Evolutionary conservation across 2,888 invertebrate genomes (phyloP).

Genomic region (Agrotis clavis): DNA sequence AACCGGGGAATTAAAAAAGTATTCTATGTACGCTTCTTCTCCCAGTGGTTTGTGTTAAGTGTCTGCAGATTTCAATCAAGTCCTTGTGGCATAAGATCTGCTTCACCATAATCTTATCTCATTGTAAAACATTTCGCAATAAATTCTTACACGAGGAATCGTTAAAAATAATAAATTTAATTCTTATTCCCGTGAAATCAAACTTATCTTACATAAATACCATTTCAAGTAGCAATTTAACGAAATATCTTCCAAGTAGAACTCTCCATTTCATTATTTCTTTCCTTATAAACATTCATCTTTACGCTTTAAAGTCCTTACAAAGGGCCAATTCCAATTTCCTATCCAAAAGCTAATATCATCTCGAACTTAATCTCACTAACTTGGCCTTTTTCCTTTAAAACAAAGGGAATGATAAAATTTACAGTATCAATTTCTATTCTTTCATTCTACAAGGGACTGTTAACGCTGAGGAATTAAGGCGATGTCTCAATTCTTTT

Average conservation of each 20-base stretch:
- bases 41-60: too few relatives aligned
- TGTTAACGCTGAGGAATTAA: constrained; percentile 67
- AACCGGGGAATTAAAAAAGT: too few relatives aligned
- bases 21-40: too few relatives aligned
- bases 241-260: constrained; percentile 12
- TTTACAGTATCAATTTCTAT: constrained; percentile 68
- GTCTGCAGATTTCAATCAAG: too few relatives aligned
- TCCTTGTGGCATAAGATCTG: too few relatives aligned
- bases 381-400: constrained; percentile 57
- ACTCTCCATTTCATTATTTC: constrained; percentile 24
- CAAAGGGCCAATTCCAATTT: constrained; percentile 47
- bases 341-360: constrained; percentile 53
- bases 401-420: constrained; percentile 56
- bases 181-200: neutral
- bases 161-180: too few relatives aligned
- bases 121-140: too few relatives aligned
- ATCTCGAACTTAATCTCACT: constrained; percentile 53
- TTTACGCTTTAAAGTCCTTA: constrained; percentile 6
- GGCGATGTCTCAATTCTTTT: constrained; percentile 66
- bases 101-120: too few relatives aligned
- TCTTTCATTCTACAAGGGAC: constrained; percentile 51
- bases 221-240: neutral
- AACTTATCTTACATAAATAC: neutral
- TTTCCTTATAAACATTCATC: constrained; percentile 18
- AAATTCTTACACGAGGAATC: neutral